Evolutionary conservation across 2,797 vertebrate genomes (phyloP).

Genomic region (Poeciliopsis gracilis): DNA sequence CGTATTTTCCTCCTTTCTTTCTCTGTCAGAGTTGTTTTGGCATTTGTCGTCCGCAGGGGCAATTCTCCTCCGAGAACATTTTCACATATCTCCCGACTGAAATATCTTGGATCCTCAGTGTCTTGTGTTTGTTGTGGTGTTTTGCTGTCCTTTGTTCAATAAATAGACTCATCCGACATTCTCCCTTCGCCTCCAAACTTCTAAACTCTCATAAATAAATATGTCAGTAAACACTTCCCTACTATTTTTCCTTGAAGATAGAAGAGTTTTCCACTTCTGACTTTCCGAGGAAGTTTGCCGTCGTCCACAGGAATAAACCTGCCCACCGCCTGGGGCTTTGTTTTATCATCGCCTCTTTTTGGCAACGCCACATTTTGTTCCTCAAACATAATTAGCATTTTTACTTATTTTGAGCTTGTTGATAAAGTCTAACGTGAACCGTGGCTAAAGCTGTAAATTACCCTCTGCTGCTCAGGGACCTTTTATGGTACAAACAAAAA

Average conservation of each 20-base stretch:
- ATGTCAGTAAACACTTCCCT: slow-evolving; percentile 57
- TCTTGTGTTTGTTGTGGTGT: slow-evolving; percentile 78
- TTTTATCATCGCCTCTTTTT: slow-evolving; percentile 31
- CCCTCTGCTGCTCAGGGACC: slow-evolving; percentile 39
- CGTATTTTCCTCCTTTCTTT: slow-evolving; percentile 81
- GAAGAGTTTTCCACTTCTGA: slow-evolving; percentile 38
- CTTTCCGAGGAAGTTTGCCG: slow-evolving; percentile 36
- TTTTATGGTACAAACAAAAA: slow-evolving; percentile 52
- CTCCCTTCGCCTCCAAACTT: slow-evolving; percentile 62
- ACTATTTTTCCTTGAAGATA: slow-evolving; percentile 63
- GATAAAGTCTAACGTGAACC: slow-evolving; percentile 32
- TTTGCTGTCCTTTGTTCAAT: slow-evolving; percentile 80
- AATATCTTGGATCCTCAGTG: slow-evolving; percentile 70
- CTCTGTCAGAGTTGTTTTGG: slow-evolving; percentile 83
- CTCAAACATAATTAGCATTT: slow-evolving; percentile 11
- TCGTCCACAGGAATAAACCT: slow-evolving; percentile 28
- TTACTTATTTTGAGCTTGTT: slow-evolving; percentile 13
- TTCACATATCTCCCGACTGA: slow-evolving; percentile 74
- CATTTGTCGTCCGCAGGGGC: slow-evolving; percentile 80
- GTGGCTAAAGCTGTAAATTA: slow-evolving; percentile 47
- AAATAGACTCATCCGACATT: slow-evolving; percentile 79
- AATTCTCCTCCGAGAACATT: slow-evolving; percentile 76
- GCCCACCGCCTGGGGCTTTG: no score
- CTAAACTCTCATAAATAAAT: slow-evolving; percentile 68
- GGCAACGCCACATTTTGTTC: slow-evolving; percentile 19